These are phyloP conservation scores for Camptogramma bilineatum DNA, from an alignment of 2,888 invertebrate species.

Conservation along the genomic window DNA sequence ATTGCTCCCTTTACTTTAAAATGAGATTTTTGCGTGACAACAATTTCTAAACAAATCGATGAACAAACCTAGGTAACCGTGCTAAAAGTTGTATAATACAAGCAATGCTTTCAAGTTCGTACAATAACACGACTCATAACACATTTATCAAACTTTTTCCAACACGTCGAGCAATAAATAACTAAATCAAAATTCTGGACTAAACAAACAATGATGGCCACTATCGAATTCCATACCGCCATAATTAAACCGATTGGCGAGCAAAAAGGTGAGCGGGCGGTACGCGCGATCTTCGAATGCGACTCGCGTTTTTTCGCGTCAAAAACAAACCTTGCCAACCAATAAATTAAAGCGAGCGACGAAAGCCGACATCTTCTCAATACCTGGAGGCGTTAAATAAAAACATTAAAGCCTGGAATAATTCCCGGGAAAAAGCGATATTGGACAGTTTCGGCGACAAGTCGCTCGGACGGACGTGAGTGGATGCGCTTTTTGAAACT, in stretches of 20 bases:
- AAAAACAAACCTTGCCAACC: constrained; percentile 69
- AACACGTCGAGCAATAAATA: constrained; percentile 34
- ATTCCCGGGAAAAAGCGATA: constrained; percentile 78
- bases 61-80: neutral
- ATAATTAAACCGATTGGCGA: constrained; percentile 79
- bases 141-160: constrained; percentile 35
- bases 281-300: constrained; percentile 62
- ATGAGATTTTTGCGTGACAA: too few species aligned
- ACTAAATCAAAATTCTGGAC: constrained; percentile 36
- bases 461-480: constrained; percentile 56
- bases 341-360: constrained; percentile 81
- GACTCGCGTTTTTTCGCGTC: constrained; percentile 72
- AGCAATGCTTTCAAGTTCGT: neutral
- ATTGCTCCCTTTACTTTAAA: too few species aligned
- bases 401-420: constrained; percentile 84
- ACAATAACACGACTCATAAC: constrained; percentile 22
- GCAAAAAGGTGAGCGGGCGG: constrained; percentile 68
- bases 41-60: neutral
- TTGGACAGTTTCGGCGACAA: constrained; percentile 76
- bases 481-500: constrained; percentile 58
- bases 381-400: constrained; percentile 81
- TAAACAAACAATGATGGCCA: constrained; percentile 39
- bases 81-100: neutral
- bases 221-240: constrained; percentile 57
- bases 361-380: constrained; percentile 80